Evolutionary conservation across 2,797 vertebrate species (phyloP).

Genomic region (Platalea minor): DNA sequence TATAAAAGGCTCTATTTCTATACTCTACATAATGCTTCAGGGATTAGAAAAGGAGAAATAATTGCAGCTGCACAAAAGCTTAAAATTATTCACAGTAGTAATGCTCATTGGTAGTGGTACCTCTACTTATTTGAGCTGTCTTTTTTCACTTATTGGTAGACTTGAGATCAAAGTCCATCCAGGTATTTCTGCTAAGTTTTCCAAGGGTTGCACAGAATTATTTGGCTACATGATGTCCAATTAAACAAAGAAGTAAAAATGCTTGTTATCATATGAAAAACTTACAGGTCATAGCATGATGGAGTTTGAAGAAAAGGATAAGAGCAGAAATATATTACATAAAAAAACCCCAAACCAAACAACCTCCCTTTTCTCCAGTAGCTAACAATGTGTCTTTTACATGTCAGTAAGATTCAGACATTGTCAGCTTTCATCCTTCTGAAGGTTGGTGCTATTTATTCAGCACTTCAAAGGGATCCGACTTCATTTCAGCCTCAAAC

Average conservation of each 20-base stretch:
- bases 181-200: neutral
- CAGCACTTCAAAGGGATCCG: conserved; percentile 17
- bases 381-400: neutral
- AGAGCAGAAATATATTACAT: neutral
- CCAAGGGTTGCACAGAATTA: neutral
- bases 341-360: neutral
- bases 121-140: neutral
- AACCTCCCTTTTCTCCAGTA: neutral
- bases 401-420: neutral
- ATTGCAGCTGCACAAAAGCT: neutral
- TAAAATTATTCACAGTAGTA: neutral
- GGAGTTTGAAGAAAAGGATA: neutral
- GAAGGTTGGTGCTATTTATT: conserved; percentile 2
- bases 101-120: neutral
- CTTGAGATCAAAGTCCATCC: neutral
- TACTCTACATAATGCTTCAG: neutral
- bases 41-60: neutral
- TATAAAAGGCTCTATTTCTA: neutral
- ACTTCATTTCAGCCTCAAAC: neutral
- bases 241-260: neutral
- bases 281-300: neutral
- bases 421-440: neutral
- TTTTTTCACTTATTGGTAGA: neutral
- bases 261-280: neutral
- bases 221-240: neutral